phyloP scores from a whole-genome alignment of 1,140 invertebrate species.

The Neotoxoptera formosana region DNA sequence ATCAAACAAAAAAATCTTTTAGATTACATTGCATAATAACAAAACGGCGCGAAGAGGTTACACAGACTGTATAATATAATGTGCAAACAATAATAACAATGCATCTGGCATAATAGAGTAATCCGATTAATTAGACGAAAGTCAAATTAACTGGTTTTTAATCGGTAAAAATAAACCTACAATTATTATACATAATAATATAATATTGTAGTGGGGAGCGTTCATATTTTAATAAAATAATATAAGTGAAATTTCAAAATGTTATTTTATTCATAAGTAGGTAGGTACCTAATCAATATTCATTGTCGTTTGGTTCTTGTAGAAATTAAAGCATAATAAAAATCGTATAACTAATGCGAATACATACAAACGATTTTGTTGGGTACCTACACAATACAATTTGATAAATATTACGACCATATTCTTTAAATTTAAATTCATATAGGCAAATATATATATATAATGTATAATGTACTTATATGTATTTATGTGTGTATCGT shows the following conservation, averaged over 20 bases:
- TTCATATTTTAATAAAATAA: background rate
- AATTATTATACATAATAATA: background rate
- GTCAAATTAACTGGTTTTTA: background rate
- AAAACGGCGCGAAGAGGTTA: background rate
- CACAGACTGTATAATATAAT: no score
- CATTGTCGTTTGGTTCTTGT: background rate
- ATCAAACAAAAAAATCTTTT: conserved; percentile 41
- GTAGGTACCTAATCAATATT: background rate
- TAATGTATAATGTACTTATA: no score
- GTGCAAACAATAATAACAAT: no score
- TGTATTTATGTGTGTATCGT: background rate
- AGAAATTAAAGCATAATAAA: background rate
- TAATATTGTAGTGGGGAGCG: no score
- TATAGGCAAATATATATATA: background rate
- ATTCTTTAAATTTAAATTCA: background rate
- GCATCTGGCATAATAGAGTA: background rate
- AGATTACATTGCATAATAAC: conserved; percentile 34
- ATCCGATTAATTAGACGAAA: background rate
- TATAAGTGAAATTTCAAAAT: background rate
- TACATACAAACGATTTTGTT: background rate
- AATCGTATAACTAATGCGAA: background rate
- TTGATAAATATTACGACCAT: background rate
- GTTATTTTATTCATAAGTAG: background rate
- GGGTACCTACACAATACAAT: background rate
- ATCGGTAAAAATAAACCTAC: background rate